A percentile compares a stretch with the other conserved stretches of the same genome.
These are phyloP conservation scores for Etheostoma nigrum DNA, from an alignment of 2,797 vertebrate genomes.

Conservation along the genomic window DNA sequence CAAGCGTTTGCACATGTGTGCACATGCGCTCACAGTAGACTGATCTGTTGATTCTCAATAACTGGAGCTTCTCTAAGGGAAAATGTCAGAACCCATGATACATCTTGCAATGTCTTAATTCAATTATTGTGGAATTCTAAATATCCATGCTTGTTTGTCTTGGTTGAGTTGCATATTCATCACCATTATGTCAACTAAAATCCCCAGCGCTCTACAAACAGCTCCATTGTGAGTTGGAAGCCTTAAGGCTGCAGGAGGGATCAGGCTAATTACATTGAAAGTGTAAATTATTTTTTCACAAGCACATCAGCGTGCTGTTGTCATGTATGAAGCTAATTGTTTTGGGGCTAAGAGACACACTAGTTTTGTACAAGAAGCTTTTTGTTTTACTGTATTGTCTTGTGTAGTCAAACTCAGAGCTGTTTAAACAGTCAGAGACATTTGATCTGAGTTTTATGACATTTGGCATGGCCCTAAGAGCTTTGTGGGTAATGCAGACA, in stretches of 20 bases:
- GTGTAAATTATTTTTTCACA: slow-evolving; percentile 65
- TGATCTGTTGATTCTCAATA: slow-evolving; percentile 36
- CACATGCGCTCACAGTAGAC: slow-evolving; percentile 13
- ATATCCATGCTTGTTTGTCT: slow-evolving; percentile 68
- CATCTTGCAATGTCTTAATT: slow-evolving; percentile 64
- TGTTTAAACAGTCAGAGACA: slow-evolving; percentile 54
- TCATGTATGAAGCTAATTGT: slow-evolving; percentile 65
- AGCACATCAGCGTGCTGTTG: slow-evolving; percentile 63
- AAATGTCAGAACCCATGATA: slow-evolving; percentile 42
- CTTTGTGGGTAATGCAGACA: slow-evolving; percentile 65
- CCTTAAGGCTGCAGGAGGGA: slow-evolving; percentile 44
- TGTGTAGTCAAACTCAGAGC: slow-evolving; percentile 38
- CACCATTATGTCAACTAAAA: slow-evolving; percentile 63
- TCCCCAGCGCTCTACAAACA: slow-evolving; percentile 58
- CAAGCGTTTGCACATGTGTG: slow-evolving; percentile 1
- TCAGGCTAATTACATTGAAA: slow-evolving; percentile 69
- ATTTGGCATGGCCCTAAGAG: slow-evolving; percentile 56
- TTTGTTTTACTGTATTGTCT: slow-evolving; percentile 57
- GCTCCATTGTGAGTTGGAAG: slow-evolving; percentile 57
- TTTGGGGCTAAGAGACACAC: slow-evolving; percentile 40
- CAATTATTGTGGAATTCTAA: slow-evolving; percentile 64
- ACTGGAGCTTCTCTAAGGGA: slow-evolving; percentile 39
- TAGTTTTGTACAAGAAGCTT: slow-evolving; percentile 50
- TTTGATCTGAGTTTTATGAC: slow-evolving; percentile 71
- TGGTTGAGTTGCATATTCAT: slow-evolving; percentile 66